These are phyloP conservation scores for Tenthredo distinguenda DNA, from an alignment of 2,888 invertebrate species.

Conservation along the genomic window DNA sequence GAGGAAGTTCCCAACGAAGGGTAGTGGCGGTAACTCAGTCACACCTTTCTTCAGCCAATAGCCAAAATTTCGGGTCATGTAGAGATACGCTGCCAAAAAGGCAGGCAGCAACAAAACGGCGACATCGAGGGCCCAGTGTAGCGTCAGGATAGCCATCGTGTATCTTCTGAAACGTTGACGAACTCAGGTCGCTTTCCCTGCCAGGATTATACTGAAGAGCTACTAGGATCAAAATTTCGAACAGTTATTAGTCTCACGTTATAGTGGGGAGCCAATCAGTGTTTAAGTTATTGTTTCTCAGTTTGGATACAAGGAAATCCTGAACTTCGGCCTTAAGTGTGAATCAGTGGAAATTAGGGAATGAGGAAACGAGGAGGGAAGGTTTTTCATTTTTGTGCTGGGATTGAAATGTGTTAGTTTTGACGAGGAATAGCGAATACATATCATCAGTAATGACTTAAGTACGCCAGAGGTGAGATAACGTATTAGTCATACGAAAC, in stretches of 20 bases:
- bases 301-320: too few species aligned
- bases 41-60: constrained; percentile 72
- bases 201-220: background rate
- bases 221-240: constrained; percentile 72
- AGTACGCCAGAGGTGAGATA: too few species aligned
- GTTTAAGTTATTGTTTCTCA: too few species aligned
- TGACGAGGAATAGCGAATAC: too few species aligned
- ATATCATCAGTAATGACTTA: too few species aligned
- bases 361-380: too few species aligned
- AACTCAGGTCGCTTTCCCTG: background rate
- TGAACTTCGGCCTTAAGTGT: too few species aligned
- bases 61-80: constrained; percentile 66
- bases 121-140: constrained; percentile 20
- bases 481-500: too few species aligned
- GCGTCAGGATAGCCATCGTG: background rate
- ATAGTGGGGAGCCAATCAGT: too few species aligned
- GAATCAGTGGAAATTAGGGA: too few species aligned
- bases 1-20: constrained; percentile 71
- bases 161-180: background rate
- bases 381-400: too few species aligned
- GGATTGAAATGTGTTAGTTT: too few species aligned
- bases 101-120: constrained; percentile 36
- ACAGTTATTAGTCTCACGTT: background rate
- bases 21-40: constrained; percentile 62
- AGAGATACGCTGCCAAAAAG: constrained; percentile 58